Conservation (phyloP, 2,113 vertebrate genomes). For the Scytalopus superciliaris region DNA sequence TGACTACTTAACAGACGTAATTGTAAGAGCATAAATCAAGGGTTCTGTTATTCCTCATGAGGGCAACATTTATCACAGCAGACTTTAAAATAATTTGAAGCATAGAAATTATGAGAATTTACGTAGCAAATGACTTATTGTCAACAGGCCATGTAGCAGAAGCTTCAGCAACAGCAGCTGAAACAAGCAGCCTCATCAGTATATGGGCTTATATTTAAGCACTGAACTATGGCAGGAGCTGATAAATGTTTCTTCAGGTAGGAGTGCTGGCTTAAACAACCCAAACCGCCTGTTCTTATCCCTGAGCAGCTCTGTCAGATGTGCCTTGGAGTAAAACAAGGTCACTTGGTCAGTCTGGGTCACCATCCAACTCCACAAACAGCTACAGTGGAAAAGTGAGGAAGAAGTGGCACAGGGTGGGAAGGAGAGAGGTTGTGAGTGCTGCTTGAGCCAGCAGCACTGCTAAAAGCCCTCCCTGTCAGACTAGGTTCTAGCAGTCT, state of each 20-base stretch:
- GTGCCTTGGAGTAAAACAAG: not conserved
- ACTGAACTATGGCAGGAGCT: not conserved
- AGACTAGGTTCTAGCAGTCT: not conserved
- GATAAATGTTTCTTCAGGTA: not conserved
- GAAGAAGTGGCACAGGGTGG: not conserved
- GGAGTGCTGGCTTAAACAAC: not conserved
- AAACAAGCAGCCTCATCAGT: not conserved
- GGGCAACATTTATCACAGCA: conserved; percentile 14
- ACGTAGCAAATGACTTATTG: not conserved
- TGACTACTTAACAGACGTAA: conserved; percentile 34
- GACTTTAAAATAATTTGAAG: conserved; percentile 41
- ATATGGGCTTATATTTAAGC: not conserved
- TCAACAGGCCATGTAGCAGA: not conserved
- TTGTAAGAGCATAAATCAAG: conserved; percentile 40
- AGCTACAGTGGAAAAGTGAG: not conserved
- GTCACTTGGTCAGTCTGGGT: not conserved
- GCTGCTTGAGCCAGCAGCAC: not conserved
- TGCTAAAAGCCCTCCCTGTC: not conserved
- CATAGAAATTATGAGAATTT: conserved; percentile 7
- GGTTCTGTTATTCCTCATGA: conserved; percentile 30
- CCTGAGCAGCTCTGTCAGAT: not conserved
- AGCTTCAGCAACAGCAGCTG: not conserved
- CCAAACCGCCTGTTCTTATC: not conserved
- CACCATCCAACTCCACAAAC: not conserved
- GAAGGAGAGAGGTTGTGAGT: not conserved